Base-by-base conservation (phyloP, 2,888 invertebrate genomes). In the Hydraecia micacea region DNA sequence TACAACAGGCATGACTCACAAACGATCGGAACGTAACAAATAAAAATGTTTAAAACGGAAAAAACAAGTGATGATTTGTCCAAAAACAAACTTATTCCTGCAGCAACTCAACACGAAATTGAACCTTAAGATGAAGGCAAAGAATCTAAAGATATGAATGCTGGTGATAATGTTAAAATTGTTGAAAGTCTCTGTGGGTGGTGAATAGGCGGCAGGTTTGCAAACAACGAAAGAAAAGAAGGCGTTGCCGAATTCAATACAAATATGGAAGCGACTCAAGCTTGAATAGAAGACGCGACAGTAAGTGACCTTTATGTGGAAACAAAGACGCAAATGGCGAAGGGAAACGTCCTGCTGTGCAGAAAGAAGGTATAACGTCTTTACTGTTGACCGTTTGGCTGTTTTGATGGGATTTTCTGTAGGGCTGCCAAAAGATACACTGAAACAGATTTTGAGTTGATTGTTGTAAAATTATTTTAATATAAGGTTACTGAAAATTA, bases 151-250 rank as follows among this genome's bases (percentile, higher is more conserved):
- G 11, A 55, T 21, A n/a, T 9, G 0, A 62, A 49, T 49, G 36
- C 36, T 0, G 7, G 4, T 58, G 46, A 7, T 71, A 77, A 80
- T 68, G n/a, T 39, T 79, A 77, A 87, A 75, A 69, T 91, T 87
- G 91, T 90, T 85, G 67, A 69, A 80, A 72, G n/a, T 58, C 94
- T 85, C 95, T 87, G 94, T 95, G 95, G 96, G 96, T 95, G 96
- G 96, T 90, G 88, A 91, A 93, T 90, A 95, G 95, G 95, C 95
- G 95, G 95, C 91, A 91, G 91, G 95, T 95, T 95, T 95, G 94
- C 95, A 96, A 96, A 96, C 96, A 95, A n/a, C 55, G 90, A 94
- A 93, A 91, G 90, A 92, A 93, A 94, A 90, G 92, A 87, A 93
- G 94, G 94, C 93, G 94, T 89, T 89, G 90, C 92, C 91, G 87